phyloP scores from a whole-genome alignment of 2,888 invertebrate genomes.

The Stictocephala bisonia region DNA sequence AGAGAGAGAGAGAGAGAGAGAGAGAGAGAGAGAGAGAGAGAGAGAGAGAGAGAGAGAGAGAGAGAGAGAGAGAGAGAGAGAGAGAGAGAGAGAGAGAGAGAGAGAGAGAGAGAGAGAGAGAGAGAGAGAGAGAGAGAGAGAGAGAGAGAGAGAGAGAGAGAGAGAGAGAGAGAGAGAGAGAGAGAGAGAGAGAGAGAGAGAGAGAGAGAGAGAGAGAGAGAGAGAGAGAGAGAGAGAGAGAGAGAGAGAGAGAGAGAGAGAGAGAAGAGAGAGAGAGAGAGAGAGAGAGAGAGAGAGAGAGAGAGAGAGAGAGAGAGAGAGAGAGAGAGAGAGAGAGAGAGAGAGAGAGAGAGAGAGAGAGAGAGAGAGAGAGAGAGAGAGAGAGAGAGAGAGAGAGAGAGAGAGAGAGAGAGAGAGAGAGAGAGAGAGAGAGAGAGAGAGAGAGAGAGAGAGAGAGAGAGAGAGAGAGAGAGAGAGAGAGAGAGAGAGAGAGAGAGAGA shows the following conservation, averaged over 20 bases:
- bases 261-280: not conserved
- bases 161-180: not conserved
- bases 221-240: not conserved
- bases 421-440: not conserved
- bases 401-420: not conserved
- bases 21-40: not conserved
- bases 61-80: not conserved
- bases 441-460: not conserved
- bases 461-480: not conserved
- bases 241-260: not conserved
- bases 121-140: not conserved
- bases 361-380: not conserved
- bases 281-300: not conserved
- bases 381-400: not conserved
- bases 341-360: not conserved
- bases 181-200: not conserved
- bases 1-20: not conserved
- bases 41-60: not conserved
- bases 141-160: not conserved
- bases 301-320: not conserved
- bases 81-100: not conserved
- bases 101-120: not conserved
- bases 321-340: not conserved
- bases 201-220: not conserved
- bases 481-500: not conserved